phyloP scores from a whole-genome alignment of 1,140 invertebrate species.

The Gonatopus flavifemur region DNA sequence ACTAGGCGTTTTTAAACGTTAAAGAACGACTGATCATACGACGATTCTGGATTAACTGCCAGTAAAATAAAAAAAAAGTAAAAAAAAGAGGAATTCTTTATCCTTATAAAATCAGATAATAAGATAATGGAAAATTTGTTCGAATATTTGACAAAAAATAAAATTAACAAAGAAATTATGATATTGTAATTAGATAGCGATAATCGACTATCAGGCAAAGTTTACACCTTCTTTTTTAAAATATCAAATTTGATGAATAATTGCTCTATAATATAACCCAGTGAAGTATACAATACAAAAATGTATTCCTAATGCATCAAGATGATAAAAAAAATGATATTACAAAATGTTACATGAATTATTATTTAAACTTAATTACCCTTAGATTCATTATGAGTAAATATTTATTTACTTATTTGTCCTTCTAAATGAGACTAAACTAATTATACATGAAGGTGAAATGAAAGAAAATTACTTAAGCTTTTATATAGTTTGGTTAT shows the following conservation, averaged over 20 bases:
- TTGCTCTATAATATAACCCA: constrained; percentile 5
- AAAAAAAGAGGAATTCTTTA: constrained; percentile 15
- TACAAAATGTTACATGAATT: constrained; percentile 11
- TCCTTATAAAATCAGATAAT: constrained; percentile 15
- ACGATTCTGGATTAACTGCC: constrained; percentile 36
- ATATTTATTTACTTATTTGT: constrained; percentile 21
- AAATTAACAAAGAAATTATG: constrained; percentile 11
- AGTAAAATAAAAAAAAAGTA: constrained; percentile 20
- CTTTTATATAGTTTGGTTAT: constrained; percentile 18
- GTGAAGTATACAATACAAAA: not conserved
- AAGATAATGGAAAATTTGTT: constrained; percentile 3
- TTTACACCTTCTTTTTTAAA: constrained; percentile 31
- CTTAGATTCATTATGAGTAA: constrained; percentile 12
- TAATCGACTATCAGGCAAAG: constrained; percentile 22
- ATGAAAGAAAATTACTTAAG: constrained; percentile 20
- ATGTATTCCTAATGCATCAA: not conserved
- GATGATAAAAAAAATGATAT: constrained; percentile 1
- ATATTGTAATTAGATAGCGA: constrained; percentile 23
- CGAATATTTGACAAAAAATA: too few species aligned
- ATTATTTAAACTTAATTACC: constrained; percentile 9
- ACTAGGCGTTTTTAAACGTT: constrained; percentile 28
- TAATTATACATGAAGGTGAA: constrained; percentile 8
- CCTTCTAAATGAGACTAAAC: constrained; percentile 14
- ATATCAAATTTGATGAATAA: constrained; percentile 15
- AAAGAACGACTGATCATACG: constrained; percentile 37